Percentiles rank a stretch among this genome's conserved stretches.
These are phyloP conservation scores for Coelinius sp. DNA, from an alignment of 2,888 invertebrate genomes.

Conservation along the genomic window DNA sequence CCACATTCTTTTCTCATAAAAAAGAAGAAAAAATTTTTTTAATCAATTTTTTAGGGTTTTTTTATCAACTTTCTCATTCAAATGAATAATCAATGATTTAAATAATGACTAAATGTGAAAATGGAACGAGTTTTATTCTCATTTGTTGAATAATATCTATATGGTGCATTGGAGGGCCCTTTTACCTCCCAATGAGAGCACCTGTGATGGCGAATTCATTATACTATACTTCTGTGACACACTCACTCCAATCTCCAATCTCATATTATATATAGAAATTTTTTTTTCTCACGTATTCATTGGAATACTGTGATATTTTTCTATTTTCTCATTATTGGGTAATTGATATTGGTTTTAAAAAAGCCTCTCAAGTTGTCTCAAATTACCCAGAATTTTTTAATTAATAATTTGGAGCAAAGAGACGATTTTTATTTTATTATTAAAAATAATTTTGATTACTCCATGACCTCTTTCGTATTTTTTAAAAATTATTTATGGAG, in stretches of 20 bases:
- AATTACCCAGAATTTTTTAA: no score
- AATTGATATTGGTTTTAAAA: slow-evolving; percentile 3
- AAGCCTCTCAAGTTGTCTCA: not conserved
- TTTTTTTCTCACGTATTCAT: not conserved
- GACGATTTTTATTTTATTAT: no score
- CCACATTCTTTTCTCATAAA: not conserved
- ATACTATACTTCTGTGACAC: not conserved
- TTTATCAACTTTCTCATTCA: not conserved
- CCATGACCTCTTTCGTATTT: no score
- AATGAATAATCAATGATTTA: not conserved
- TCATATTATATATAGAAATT: not conserved
- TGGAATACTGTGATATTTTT: not conserved
- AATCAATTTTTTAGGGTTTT: no score
- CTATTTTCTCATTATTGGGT: not conserved
- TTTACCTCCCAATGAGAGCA: not conserved
- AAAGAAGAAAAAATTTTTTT: not conserved
- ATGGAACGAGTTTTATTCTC: not conserved
- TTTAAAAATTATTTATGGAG: no score
- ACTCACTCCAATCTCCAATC: not conserved
- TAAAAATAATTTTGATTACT: no score
- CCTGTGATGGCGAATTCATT: slow-evolving; percentile 10
- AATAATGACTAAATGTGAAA: not conserved
- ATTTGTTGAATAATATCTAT: not conserved
- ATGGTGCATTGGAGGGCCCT: not conserved
- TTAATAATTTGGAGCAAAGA: no score